These are phyloP conservation scores for Phyto melanocephala DNA, from an alignment of 2,888 invertebrate species.

Conservation along the genomic window DNA sequence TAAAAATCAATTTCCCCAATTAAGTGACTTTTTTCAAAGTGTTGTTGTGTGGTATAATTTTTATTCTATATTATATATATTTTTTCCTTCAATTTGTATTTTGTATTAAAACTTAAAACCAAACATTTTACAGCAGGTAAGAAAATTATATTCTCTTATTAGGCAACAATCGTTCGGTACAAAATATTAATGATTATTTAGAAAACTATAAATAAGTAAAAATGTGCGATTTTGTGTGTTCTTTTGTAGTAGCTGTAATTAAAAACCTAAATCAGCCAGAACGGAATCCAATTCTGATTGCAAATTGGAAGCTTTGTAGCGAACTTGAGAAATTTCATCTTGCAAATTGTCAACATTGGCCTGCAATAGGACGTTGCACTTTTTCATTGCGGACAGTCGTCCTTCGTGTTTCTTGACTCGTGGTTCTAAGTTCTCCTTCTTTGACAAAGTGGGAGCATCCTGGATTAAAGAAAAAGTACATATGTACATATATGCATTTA, in stretches of 20 bases:
- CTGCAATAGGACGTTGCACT: conserved; percentile 92
- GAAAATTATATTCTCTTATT: conserved; percentile 14
- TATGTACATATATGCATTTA: too few relatives aligned
- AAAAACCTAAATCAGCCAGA: conserved; percentile 89
- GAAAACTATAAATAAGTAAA: conserved; percentile 19
- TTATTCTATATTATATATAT: conserved; percentile 4
- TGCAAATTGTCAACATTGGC: conserved; percentile 92
- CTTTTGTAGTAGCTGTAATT: conserved; percentile 44
- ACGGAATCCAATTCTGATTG: conserved; percentile 93
- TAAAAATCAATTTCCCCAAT: background rate
- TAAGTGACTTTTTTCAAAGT: background rate
- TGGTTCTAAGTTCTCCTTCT: conserved; percentile 83
- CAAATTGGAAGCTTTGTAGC: conserved; percentile 87
- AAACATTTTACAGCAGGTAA: conserved; percentile 31
- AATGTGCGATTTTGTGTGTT: background rate
- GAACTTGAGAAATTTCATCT: conserved; percentile 90
- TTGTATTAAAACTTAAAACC: background rate
- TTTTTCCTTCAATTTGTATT: background rate
- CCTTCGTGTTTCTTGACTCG: conserved; percentile 88
- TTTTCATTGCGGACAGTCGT: conserved; percentile 88
- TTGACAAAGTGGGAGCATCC: conserved; percentile 84
- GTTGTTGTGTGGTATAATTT: background rate
- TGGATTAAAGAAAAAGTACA: conserved; percentile 71
- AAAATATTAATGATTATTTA: conserved; percentile 9
- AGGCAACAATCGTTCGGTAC: conserved; percentile 18